Conservation (phyloP, 2,797 vertebrate species). For the Argentina silus region DNA sequence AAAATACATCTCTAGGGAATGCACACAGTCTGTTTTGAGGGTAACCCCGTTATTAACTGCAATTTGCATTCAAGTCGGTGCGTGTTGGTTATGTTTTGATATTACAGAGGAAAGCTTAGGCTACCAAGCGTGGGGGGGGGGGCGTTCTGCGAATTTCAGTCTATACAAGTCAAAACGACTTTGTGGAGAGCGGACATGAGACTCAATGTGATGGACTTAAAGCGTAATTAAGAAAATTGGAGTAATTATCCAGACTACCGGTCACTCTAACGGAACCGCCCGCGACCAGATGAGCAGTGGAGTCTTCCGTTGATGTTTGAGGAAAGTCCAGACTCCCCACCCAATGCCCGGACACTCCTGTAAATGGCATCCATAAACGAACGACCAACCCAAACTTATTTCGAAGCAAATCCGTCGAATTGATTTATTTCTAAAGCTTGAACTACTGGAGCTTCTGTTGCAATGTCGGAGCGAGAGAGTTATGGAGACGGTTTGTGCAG, state of each 20-base stretch:
- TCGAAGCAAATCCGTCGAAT: constrained; percentile 39
- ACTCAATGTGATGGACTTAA: constrained; percentile 21
- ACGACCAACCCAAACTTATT: constrained; percentile 59
- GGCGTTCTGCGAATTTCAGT: constrained; percentile 5
- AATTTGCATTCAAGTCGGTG: constrained; percentile 28
- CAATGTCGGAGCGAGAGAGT: constrained; percentile 76
- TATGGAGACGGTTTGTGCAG: constrained; percentile 67
- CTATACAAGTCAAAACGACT: constrained; percentile 26
- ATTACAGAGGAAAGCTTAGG: constrained; percentile 11
- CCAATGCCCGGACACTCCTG: background rate
- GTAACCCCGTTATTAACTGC: constrained; percentile 18
- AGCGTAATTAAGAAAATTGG: constrained; percentile 45
- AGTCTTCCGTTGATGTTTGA: constrained; percentile 17
- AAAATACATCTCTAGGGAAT: constrained; percentile 39
- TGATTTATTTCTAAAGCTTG: constrained; percentile 28
- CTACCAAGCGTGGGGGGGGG: background rate
- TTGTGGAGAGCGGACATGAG: constrained; percentile 22
- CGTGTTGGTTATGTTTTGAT: constrained; percentile 47
- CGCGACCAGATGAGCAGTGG: constrained; percentile 32
- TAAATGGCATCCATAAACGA: constrained; percentile 52
- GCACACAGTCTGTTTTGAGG: constrained; percentile 12
- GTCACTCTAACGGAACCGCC: constrained; percentile 21
- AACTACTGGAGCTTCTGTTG: background rate
- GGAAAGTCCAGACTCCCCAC: constrained; percentile 4
- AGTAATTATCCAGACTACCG: constrained; percentile 27